Conservation (phyloP, 2,888 invertebrate species). For the Heteropelma amictum region DNA sequence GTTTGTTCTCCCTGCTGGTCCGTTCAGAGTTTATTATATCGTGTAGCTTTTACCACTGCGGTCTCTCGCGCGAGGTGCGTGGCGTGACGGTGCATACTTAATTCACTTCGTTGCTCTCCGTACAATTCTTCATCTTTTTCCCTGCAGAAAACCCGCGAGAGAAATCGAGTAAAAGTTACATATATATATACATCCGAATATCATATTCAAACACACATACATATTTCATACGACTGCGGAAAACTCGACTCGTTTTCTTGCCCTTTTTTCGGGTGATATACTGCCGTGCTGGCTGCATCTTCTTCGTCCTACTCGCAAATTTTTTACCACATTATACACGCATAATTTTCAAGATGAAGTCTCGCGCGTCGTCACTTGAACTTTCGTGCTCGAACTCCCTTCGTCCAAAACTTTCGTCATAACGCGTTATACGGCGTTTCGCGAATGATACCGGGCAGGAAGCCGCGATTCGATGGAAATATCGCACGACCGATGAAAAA, state of each 20-base stretch:
- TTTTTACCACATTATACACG: constrained; percentile 11
- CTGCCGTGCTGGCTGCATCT: constrained; percentile 6
- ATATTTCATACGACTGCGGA: constrained; percentile 36
- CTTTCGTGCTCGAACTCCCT: background rate
- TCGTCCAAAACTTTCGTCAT: background rate
- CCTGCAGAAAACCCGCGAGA: constrained; percentile 19
- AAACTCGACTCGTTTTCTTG: constrained; percentile 18
- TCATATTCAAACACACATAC: background rate
- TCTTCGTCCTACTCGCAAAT: constrained; percentile 6
- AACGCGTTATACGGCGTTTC: no score
- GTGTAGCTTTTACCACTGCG: constrained; percentile 21
- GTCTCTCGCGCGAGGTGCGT: constrained; percentile 14
- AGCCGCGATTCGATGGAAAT: no score
- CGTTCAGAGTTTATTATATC: background rate
- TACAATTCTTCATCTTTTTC: constrained; percentile 41
- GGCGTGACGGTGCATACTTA: constrained; percentile 49
- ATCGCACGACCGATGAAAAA: no score
- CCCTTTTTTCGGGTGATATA: background rate
- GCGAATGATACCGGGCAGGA: no score
- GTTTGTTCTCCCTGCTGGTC: background rate
- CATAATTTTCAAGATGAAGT: background rate
- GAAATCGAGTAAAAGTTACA: background rate
- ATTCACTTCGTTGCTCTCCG: constrained; percentile 34
- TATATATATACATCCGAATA: background rate
- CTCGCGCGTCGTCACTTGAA: no score